Evolutionary conservation across 1,140 invertebrate genomes (phyloP).

Genomic region (Hyles euphorbiae): DNA sequence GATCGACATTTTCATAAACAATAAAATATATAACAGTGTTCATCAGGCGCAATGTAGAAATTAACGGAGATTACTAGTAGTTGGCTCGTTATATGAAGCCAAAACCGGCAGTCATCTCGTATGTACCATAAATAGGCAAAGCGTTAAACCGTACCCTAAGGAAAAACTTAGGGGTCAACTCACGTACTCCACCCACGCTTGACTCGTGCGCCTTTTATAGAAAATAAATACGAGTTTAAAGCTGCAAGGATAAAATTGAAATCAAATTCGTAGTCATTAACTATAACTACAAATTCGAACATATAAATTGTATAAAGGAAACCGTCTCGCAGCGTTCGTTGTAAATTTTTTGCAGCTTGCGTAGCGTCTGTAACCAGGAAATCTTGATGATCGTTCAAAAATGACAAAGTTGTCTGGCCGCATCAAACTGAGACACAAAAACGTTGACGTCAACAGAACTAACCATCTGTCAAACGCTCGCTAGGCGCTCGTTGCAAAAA

Average conservation of each 20-base stretch:
- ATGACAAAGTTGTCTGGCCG: slow-evolving; percentile 46
- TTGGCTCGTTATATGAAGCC: slow-evolving; percentile 23
- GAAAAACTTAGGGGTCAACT: slow-evolving; percentile 1
- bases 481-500: slow-evolving; percentile 40
- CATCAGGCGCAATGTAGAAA: too few species aligned
- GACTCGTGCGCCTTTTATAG: slow-evolving; percentile 1
- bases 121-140: slow-evolving; percentile 24
- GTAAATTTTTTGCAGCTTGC: slow-evolving; percentile 25
- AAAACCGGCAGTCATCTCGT: slow-evolving; percentile 21
- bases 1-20: too few species aligned
- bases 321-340: background rate
- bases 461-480: slow-evolving; percentile 29
- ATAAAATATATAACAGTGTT: too few species aligned
- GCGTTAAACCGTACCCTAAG: slow-evolving; percentile 13
- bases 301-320: too few species aligned
- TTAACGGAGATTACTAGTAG: background rate
- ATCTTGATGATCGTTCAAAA: slow-evolving; percentile 49
- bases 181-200: background rate
- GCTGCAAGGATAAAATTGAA: background rate
- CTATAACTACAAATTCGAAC: too few species aligned
- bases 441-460: slow-evolving; percentile 43
- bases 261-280: too few species aligned
- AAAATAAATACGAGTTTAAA: slow-evolving; percentile 8
- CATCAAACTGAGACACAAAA: slow-evolving; percentile 50
- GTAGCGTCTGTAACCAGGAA: slow-evolving; percentile 32